Conservation (phyloP, 1,140 invertebrate species). For the Brachionus plicatilis region DNA sequence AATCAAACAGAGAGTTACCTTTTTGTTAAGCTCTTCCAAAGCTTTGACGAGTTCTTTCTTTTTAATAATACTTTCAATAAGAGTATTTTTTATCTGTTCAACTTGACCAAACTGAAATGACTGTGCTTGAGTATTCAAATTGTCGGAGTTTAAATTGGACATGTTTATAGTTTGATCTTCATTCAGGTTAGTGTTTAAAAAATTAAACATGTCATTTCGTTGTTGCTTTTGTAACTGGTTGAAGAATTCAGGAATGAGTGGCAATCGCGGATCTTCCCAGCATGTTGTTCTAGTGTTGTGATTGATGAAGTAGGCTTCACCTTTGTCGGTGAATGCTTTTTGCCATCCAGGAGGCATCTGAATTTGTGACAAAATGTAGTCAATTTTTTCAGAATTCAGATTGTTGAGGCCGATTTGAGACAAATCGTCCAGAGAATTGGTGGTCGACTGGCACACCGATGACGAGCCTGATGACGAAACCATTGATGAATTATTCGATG, state of each 20-base stretch:
- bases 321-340: constrained; percentile 64
- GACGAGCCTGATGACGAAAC: background rate
- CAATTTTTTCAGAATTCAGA: constrained; percentile 26
- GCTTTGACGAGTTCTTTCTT: constrained; percentile 31
- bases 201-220: background rate
- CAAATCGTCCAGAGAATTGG: background rate
- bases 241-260: background rate
- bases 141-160: background rate
- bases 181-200: background rate
- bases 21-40: constrained; percentile 35
- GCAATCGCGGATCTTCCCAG: constrained; percentile 87
- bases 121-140: background rate
- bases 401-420: background rate
- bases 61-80: constrained; percentile 21
- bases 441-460: background rate
- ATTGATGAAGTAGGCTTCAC: constrained; percentile 93
- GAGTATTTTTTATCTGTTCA: constrained; percentile 22
- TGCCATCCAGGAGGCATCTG: constrained; percentile 33
- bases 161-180: background rate
- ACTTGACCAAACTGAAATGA: background rate
- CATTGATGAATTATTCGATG: constrained; percentile 4
- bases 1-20: background rate
- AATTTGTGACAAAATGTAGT: constrained; percentile 28
- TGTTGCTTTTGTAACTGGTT: constrained; percentile 14
- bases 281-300: constrained; percentile 98